phyloP scores from a whole-genome alignment of 1,140 invertebrate species.

The Telenomus remus region DNA sequence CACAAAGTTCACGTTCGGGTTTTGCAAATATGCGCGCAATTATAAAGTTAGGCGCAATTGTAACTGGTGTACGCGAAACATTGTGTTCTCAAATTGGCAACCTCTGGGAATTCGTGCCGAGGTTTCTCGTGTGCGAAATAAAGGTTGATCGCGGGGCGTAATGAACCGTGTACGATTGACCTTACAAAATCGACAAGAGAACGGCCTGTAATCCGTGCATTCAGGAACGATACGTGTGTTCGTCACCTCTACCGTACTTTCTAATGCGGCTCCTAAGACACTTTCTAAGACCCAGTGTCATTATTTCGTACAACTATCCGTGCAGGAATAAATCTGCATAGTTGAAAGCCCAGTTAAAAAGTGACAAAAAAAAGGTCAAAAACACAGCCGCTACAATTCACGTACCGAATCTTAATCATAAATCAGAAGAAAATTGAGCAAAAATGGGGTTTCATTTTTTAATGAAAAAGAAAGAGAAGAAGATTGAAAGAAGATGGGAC shows the following conservation, averaged over 20 bases:
- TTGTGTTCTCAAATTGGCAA: conserved; percentile 14
- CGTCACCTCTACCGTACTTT: conserved; percentile 54
- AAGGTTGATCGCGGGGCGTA: conserved; percentile 40
- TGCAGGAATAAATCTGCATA: conserved; percentile 16
- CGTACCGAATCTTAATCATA: too few relatives aligned
- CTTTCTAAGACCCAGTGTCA: conserved; percentile 54
- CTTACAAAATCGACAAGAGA: conserved; percentile 58
- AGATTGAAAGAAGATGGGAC: too few relatives aligned
- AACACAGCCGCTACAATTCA: too few relatives aligned
- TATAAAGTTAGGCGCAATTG: background rate
- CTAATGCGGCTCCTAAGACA: conserved; percentile 48
- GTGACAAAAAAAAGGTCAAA: background rate
- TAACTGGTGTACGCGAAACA: background rate
- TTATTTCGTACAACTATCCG: conserved; percentile 37
- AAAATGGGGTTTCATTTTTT: too few relatives aligned
- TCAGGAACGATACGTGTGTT: conserved; percentile 46
- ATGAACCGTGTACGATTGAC: conserved; percentile 58
- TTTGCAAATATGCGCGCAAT: background rate
- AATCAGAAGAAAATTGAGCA: too few relatives aligned
- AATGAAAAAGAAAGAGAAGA: too few relatives aligned
- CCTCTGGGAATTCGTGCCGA: conserved; percentile 10
- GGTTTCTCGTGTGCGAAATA: conserved; percentile 31
- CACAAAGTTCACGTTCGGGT: too few relatives aligned
- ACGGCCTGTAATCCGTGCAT: conserved; percentile 32
- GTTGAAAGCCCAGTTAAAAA: background rate